Evolutionary conservation across 1,140 invertebrate genomes (phyloP), one percentile per base, ranked within the genome.

Genomic region (Drosophila pseudoobscura): DNA sequence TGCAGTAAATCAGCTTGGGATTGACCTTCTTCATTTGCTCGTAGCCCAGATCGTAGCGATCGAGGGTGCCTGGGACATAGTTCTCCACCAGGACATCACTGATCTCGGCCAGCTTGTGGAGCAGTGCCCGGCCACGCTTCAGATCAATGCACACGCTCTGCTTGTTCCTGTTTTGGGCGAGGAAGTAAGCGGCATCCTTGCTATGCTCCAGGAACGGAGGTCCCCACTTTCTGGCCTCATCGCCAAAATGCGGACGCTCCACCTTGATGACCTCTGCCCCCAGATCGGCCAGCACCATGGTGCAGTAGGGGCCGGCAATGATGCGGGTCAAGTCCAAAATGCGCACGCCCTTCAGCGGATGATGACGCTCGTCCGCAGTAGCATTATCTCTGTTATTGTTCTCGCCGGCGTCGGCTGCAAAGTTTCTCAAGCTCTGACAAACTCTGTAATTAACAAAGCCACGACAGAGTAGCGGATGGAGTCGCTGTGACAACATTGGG

Each of bases 191-290:
- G 22, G 96, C 95, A 80, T 98, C 95, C 17, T 92, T 91, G 22
- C 94, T 95, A 9, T 94, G 94, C 20, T 93, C 90, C 45, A 97
- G 92, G 91, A 97, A 98, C 0, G 98, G 98, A 4, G 98, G 98
- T 0, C 97, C 97, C 97, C 98, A 99, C 52, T 94, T 94, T 45
- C 98, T 93, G 0, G 96, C 94, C 78, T 99, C 98, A 92, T 99
- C 98, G n/a, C 89, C 92, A 5, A 93, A 94, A 47, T 73, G 60
- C 47, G 94, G 95, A 77, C 94, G 94, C 84, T 98, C 97, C 35
- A 98, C 93, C 93, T 99, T 99, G 31, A 99, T 96, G 2, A 99
- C 93, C 91, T 99, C 97, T 2, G 98, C 98, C 5, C 98, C 98
- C 39, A 99, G 92, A 92, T 99, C 98, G 2, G 96, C 96, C 6